phyloP scores from a whole-genome alignment of 2,888 invertebrate species.

The Drosophila setosimentum region DNA sequence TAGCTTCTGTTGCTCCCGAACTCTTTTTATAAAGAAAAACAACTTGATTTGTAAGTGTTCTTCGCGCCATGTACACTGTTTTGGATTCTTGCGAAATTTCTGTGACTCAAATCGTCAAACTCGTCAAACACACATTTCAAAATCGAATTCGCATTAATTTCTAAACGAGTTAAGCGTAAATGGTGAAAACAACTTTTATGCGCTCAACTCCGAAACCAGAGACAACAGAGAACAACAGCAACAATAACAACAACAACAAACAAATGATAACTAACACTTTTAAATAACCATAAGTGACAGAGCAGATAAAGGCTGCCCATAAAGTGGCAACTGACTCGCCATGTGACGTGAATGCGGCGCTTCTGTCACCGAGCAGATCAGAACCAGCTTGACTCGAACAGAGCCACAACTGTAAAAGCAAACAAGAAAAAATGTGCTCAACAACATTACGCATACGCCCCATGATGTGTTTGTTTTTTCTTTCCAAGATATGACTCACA shows the following conservation, averaged over 20 bases:
- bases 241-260: constrained; percentile 38
- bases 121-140: constrained; percentile 52
- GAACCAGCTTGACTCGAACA: constrained; percentile 33
- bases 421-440: constrained; percentile 22
- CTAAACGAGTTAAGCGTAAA: constrained; percentile 65
- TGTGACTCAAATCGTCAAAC: constrained; percentile 66
- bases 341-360: constrained; percentile 47
- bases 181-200: constrained; percentile 53
- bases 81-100: constrained; percentile 62
- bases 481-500: constrained; percentile 40
- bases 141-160: constrained; percentile 75
- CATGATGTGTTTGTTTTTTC: constrained; percentile 16
- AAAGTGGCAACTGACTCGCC: constrained; percentile 54
- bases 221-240: constrained; percentile 29
- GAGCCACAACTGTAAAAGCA: constrained; percentile 46
- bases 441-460: constrained; percentile 60
- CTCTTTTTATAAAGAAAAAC: constrained; percentile 49
- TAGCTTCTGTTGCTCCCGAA: constrained; percentile 60
- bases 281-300: constrained; percentile 61
- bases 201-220: constrained; percentile 30
- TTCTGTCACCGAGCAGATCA: constrained; percentile 46
- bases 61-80: constrained; percentile 22
- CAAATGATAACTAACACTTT: constrained; percentile 65
- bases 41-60: constrained; percentile 40
- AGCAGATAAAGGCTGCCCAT: constrained; percentile 58